Percentiles rank a stretch among this genome's conserved stretches.
These are phyloP conservation scores for Rhabdophis nuchalis DNA, from an alignment of 2,797 vertebrate genomes.

Conservation along the genomic window DNA sequence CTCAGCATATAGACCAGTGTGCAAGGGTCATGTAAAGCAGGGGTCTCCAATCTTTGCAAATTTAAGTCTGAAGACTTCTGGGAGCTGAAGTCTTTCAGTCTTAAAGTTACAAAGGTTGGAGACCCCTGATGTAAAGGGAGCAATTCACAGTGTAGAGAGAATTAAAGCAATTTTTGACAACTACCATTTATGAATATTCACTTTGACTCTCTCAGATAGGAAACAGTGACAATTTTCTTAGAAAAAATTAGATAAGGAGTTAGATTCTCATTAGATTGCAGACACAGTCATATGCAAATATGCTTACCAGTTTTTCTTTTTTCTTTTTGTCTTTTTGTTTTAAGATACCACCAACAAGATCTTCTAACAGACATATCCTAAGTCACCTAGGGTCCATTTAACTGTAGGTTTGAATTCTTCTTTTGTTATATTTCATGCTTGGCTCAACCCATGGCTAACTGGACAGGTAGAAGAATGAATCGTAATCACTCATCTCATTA, in stretches of 20 bases:
- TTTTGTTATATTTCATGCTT: constrained; percentile 35
- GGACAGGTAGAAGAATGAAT: constrained; percentile 48
- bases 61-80: too few relatives aligned
- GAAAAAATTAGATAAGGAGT: constrained; percentile 6
- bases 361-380: constrained; percentile 30
- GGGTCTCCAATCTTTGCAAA: too few relatives aligned
- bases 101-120: too few relatives aligned
- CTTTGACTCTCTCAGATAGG: neutral
- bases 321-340: constrained; percentile 6
- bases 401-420: constrained; percentile 52
- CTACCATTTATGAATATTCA: constrained; percentile 1
- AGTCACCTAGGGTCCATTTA: constrained; percentile 49
- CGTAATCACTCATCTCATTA: constrained; percentile 40
- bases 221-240: neutral
- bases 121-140: too few relatives aligned
- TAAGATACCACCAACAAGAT: constrained; percentile 16
- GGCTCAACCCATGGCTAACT: constrained; percentile 44
- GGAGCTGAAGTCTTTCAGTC: too few relatives aligned
- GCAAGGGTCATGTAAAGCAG: neutral
- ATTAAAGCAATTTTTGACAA: neutral
- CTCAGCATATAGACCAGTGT: neutral
- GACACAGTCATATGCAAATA: neutral
- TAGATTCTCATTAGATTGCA: neutral
- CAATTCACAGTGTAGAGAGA: neutral
- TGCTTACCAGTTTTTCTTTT: neutral